Evolutionary conservation across 2,113 vertebrate genomes (phyloP), one percentile per base, ranked within the genome.

Genomic region (Myotis brandtii): DNA sequence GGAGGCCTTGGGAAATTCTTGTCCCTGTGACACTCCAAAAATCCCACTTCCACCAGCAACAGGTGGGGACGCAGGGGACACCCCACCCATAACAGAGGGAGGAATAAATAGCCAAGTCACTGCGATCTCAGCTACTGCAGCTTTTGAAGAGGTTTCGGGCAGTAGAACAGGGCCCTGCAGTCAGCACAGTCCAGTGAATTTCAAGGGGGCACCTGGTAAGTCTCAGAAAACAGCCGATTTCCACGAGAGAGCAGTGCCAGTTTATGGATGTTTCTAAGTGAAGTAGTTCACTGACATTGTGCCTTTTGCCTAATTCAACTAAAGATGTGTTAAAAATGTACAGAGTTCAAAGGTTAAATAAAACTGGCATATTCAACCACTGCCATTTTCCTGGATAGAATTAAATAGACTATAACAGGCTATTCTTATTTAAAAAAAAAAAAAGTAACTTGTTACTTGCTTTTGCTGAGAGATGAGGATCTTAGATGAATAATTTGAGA

Each of bases 401-500:
- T 70, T 32, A 52, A 80, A 37, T 23, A 67, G n/a, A 56, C 48
- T 34, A 5, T 73, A 72, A 67, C 54, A 89, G 46, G 30, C 2
- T 21, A 76, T 75, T 30, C 56, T 91, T 37, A 30, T 84, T 52
- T 7, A 21, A 56, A 72, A 69, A 81, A 40, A 25, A 83, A 89
- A 34, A 25, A 66, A 48, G 30, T 40, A 37, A 17, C 20, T 81
- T 70, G 9, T 46, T 73, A 6, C 73, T 88, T 82, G 77, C 34
- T 86, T 95, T 72, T 77, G 32, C 84, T 85, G 75, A 85, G 32
- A 83, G n/a, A 90, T 25, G 54, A 73, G 64, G 34, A 7, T 88
- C 46, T 64, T 85, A 21, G 2, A 1, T 85, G 12, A 37, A 27
- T 93, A 52, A 37, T 69, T 66, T 88, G 69, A 80, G 7, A 12